Conservation (phyloP, 2,888 invertebrate genomes). For the Prosopocoilus inquinatus region DNA sequence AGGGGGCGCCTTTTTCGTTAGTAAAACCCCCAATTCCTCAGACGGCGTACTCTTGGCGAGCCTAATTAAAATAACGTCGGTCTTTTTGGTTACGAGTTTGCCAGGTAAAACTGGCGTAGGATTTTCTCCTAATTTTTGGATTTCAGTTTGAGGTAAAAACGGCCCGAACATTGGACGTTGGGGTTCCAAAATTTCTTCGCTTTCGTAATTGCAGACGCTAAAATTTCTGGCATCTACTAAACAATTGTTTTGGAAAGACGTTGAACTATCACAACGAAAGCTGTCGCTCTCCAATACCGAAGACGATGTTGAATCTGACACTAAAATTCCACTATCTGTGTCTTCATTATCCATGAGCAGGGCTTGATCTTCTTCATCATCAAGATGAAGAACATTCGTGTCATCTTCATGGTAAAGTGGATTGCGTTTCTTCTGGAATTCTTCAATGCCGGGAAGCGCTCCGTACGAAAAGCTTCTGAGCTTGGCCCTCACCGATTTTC, state of each 20-base stretch:
- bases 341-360: slow-evolving; percentile 65
- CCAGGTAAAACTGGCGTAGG: slow-evolving; percentile 25
- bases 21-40: slow-evolving; percentile 71
- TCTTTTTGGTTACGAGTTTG: slow-evolving; percentile 9
- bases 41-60: slow-evolving; percentile 57
- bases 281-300: slow-evolving; percentile 61
- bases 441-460: slow-evolving; percentile 69
- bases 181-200: slow-evolving; percentile 25
- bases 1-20: slow-evolving; percentile 63
- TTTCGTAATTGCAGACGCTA: slow-evolving; percentile 33
- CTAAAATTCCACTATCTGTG: slow-evolving; percentile 73
- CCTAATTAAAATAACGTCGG: slow-evolving; percentile 41
- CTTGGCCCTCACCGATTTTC: slow-evolving; percentile 51
- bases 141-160: slow-evolving; percentile 53
- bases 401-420: slow-evolving; percentile 64
- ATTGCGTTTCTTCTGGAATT: slow-evolving; percentile 61
- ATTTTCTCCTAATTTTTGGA: slow-evolving; percentile 54
- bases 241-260: slow-evolving; percentile 55
- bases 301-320: slow-evolving; percentile 69
- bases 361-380: slow-evolving; percentile 54
- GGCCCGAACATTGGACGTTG: too few relatives aligned
- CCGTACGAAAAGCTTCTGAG: slow-evolving; percentile 74
- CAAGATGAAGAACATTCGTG: slow-evolving; percentile 24
- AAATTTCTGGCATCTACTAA: slow-evolving; percentile 48
- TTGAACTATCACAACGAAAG: slow-evolving; percentile 56